Evolutionary conservation across 2,888 invertebrate genomes (phyloP).

Genomic region (Camponotus fellah): DNA sequence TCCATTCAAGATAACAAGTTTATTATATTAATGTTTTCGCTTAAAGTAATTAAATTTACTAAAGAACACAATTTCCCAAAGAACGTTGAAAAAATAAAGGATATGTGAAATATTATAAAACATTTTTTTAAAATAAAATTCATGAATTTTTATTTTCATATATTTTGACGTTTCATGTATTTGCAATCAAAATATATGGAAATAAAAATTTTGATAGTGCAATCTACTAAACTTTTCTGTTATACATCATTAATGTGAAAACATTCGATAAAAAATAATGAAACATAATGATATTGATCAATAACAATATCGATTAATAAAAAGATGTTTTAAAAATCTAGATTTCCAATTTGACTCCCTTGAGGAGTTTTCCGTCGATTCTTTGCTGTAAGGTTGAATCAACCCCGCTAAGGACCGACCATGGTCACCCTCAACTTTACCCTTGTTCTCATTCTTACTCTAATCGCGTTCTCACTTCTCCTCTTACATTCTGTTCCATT

Average conservation of each 20-base stretch:
- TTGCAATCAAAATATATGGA: too few species aligned
- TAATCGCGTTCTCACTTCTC: slow-evolving; percentile 58
- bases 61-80: neutral
- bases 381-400: slow-evolving; percentile 34
- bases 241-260: neutral
- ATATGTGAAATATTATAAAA: neutral
- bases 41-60: neutral
- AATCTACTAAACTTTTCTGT: neutral
- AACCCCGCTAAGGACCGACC: slow-evolving; percentile 40
- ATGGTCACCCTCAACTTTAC: slow-evolving; percentile 50
- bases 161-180: too few species aligned
- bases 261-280: neutral
- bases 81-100: neutral
- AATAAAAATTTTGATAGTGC: too few species aligned
- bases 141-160: neutral
- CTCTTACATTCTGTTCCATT: slow-evolving; percentile 63
- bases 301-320: neutral
- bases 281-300: neutral
- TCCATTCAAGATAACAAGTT: neutral
- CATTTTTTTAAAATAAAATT: neutral
- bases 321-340: slow-evolving; percentile 1
- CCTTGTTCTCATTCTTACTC: slow-evolving; percentile 57
- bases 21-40: neutral
- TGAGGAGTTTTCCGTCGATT: slow-evolving; percentile 21
- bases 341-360: neutral